Conservation (phyloP, 2,797 vertebrate genomes). For the Clarias pachynema region DNA sequence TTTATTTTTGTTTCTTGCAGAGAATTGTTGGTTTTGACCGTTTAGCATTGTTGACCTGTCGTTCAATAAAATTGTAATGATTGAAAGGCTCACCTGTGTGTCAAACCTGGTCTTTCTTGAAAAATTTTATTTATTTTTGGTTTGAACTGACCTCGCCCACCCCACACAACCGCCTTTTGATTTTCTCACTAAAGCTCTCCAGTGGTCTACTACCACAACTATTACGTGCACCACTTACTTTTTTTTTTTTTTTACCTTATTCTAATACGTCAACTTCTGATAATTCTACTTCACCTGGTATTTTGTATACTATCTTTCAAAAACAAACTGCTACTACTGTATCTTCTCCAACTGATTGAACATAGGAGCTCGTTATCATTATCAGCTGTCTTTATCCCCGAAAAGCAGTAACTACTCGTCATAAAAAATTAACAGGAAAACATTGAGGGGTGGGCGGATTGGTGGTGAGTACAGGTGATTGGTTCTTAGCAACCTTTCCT, state of each 20-base stretch:
- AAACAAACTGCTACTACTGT: background rate
- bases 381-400: background rate
- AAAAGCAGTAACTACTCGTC: background rate
- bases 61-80: slow-evolving; percentile 76
- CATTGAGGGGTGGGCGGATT: background rate
- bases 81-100: slow-evolving; percentile 20
- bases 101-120: background rate
- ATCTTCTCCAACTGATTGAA: background rate
- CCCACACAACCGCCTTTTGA: too few species aligned
- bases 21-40: slow-evolving; percentile 59
- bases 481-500: slow-evolving; percentile 30
- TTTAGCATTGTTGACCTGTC: slow-evolving; percentile 74
- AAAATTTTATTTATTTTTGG: background rate
- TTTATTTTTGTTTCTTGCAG: slow-evolving; percentile 32
- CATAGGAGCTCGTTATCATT: background rate
- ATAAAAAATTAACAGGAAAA: slow-evolving; percentile 9
- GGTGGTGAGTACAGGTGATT: background rate
- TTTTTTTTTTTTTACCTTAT: too few species aligned
- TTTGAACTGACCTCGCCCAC: too few species aligned
- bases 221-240: too few species aligned
- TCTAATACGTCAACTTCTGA: too few species aligned
- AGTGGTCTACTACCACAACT: too few species aligned
- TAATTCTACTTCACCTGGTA: too few species aligned
- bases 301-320: background rate
- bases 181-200: too few species aligned